These are phyloP conservation scores for Dasypus novemcinctus DNA, from an alignment of 2,113 vertebrate species.

Conservation along the genomic window DNA sequence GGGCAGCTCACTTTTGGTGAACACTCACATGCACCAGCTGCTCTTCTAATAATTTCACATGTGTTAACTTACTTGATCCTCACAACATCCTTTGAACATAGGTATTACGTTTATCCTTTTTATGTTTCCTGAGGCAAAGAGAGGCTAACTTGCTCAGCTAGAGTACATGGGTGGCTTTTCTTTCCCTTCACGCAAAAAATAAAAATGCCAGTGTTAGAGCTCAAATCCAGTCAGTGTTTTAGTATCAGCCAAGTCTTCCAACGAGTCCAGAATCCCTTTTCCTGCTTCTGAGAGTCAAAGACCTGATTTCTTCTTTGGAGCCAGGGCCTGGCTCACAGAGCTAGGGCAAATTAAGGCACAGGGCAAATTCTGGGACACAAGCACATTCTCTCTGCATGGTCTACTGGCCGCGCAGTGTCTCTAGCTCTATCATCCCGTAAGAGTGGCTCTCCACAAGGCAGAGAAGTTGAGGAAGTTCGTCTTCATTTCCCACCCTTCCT, in stretches of 20 bases:
- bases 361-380: neutral
- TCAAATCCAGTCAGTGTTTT: neutral
- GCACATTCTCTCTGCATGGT: neutral
- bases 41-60: fast-evolving
- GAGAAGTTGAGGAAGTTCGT: fast-evolving
- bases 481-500: neutral
- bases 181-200: neutral
- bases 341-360: neutral
- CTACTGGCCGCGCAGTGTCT: fast-evolving
- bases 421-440: neutral
- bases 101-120: fast-evolving
- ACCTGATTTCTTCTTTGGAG: neutral
- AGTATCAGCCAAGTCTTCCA: neutral
- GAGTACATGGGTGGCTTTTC: too few relatives aligned
- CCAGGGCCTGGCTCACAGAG: neutral
- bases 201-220: too few relatives aligned
- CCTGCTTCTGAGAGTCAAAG: too few relatives aligned
- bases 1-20: fast-evolving
- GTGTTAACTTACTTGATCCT: fast-evolving
- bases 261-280: neutral
- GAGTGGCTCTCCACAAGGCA: neutral
- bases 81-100: too few relatives aligned
- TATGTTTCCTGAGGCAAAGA: neutral
- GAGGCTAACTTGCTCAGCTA: fast-evolving
- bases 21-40: neutral